Base-by-base conservation (phyloP, 2,888 invertebrate genomes). In the Pecten maximus region DNA sequence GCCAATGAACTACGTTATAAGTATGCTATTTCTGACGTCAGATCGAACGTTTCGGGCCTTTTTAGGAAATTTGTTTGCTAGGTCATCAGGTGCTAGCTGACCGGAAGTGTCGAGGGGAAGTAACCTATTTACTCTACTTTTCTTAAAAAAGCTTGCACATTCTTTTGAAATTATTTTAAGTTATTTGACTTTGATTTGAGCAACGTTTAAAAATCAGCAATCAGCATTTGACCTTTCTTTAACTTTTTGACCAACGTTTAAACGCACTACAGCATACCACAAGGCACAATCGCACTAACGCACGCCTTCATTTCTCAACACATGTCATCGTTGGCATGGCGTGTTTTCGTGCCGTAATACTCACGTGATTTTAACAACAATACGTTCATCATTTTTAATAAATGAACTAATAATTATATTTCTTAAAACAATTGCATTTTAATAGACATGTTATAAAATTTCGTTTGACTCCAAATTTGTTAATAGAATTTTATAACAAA, bases 71-170 rank as follows among this genome's bases (percentile, higher is more conserved):
- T 60, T 60, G n/a, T 60, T 60, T 35, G 35, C 3, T 74, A 74
- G 74, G 74, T 28, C 35, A 74, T 28, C 74, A 35, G 8, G 2
- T 19, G 74, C 74, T 74, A 74, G 74, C 74, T 35, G 74, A 74
- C 12, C 74, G 28, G 74, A 19, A 28, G 35, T 35, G 6, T 28
- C 2, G 10, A 28, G 28, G 74, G 74, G 74, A 74, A 74, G 74
- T 74, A 74, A 74, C 28, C 28, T 28, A 35, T 35, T 74, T 74
- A 74, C 74, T 74, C 74, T 35, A 74, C 74, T 74, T 74, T 74
- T 74, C 74, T 74, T 74, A 74, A 74, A 74, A n/a, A 74, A 74
- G 74, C 74, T 74, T 74, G 74, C 74, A 74, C 74, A 74, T 74
- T 74, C 28, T 74, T 28, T 74, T 74, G 74, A 74, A 74, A 15